Evolutionary conservation across 2,797 vertebrate genomes (phyloP).

Genomic region (Typhlichthys subterraneus): DNA sequence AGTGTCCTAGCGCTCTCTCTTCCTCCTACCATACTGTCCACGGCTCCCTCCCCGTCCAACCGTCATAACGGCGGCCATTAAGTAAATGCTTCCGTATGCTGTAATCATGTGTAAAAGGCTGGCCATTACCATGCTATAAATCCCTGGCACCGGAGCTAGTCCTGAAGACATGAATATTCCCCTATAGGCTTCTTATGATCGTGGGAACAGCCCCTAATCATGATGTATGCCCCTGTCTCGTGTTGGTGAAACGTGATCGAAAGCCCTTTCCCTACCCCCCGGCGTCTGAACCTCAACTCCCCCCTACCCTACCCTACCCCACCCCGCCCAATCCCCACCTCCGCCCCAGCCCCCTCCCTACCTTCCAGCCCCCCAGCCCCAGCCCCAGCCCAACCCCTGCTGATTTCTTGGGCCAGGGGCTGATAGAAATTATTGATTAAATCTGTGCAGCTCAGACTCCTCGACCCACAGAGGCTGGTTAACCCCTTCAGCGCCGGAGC

Average conservation of each 20-base stretch:
- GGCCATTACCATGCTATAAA: slow-evolving; percentile 82
- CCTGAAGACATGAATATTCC: slow-evolving; percentile 79
- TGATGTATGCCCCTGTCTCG: slow-evolving; percentile 83
- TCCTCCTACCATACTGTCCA: slow-evolving; percentile 33
- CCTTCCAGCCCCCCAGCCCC: slow-evolving; percentile 31
- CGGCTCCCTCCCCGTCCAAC: slow-evolving; percentile 37
- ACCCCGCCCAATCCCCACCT: slow-evolving; percentile 11
- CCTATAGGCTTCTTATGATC: slow-evolving; percentile 82
- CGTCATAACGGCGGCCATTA: slow-evolving; percentile 71
- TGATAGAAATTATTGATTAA: slow-evolving; percentile 95
- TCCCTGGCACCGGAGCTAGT: slow-evolving; percentile 57
- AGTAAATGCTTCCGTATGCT: slow-evolving; percentile 82
- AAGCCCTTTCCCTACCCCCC: slow-evolving; percentile 77
- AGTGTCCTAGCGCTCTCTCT: slow-evolving; percentile 45
- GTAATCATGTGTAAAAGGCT: slow-evolving; percentile 84
- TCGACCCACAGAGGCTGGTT: slow-evolving; percentile 84
- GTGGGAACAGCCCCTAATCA: slow-evolving; percentile 82
- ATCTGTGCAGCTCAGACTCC: slow-evolving; percentile 85
- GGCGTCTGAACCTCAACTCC: slow-evolving; percentile 59
- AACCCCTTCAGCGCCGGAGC: slow-evolving; percentile 78
- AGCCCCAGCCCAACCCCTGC: slow-evolving; percentile 74
- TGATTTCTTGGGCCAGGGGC: slow-evolving; percentile 86
- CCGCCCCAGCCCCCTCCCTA: slow-evolving; percentile 22
- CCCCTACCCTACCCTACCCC: slow-evolving; percentile 30
- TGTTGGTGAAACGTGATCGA: slow-evolving; percentile 84